A percentile compares a stretch with the other conserved stretches of the same genome.
phyloP scores from a whole-genome alignment of 2,113 vertebrate genomes.

The Dipodomys ordii region DNA sequence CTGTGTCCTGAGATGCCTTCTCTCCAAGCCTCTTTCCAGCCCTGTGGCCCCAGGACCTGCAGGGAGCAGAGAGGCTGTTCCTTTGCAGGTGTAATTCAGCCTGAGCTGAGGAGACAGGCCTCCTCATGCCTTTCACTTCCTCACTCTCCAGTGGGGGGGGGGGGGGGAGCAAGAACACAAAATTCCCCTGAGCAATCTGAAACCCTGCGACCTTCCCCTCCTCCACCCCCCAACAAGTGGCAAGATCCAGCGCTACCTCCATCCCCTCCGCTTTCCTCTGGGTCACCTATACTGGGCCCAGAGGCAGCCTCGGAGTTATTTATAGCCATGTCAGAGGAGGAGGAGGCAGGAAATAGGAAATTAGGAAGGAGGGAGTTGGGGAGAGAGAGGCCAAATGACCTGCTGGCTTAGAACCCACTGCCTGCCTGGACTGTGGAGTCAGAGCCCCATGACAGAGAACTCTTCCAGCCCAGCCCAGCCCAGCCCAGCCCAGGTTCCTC shows the following conservation, averaged over 20 bases:
- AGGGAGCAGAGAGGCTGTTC: neutral
- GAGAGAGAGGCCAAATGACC: conserved; percentile 60
- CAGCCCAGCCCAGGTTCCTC: conserved; percentile 61
- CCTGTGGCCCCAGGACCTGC: neutral
- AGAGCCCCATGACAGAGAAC: conserved; percentile 52
- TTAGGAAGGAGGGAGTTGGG: conserved; percentile 62
- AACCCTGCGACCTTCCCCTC: neutral
- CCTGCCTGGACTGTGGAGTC: neutral
- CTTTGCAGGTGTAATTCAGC: conserved; percentile 2
- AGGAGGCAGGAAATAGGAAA: conserved; percentile 86
- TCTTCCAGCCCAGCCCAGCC: neutral
- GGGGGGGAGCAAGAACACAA: conserved; percentile 13
- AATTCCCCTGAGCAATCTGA: conserved; percentile 61
- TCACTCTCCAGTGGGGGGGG: neutral
- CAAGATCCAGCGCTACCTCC: neutral
- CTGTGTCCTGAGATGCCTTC: conserved; percentile 54
- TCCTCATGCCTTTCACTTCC: neutral
- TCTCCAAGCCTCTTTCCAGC: conserved; percentile 47
- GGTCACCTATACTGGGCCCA: conserved; percentile 57
- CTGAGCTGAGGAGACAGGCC: neutral
- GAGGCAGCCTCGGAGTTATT: conserved; percentile 76
- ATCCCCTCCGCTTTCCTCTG: neutral
- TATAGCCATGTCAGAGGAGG: conserved; percentile 82
- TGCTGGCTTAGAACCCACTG: conserved; percentile 65
- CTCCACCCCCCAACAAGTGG: neutral